Base-by-base conservation (phyloP, 1,140 invertebrate genomes). In the Drosophila pruinosa region DNA sequence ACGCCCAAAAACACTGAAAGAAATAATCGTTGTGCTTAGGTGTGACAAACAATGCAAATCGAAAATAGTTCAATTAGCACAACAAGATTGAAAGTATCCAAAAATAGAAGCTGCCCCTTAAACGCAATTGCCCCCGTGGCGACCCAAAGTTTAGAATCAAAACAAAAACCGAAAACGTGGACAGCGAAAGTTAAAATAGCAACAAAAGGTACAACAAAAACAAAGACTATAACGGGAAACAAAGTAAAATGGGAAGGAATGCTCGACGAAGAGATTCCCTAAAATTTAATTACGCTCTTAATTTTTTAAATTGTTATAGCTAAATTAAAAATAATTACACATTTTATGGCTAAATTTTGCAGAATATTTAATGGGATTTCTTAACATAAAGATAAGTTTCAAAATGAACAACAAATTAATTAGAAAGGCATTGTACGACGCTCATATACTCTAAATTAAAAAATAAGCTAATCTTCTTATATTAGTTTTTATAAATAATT, bases 91-190 rank as follows among this genome's bases (percentile, higher is more conserved):
- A 47, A 45, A 53, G 15, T 39, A 22, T 12, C 59, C 59, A 31
- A 63, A 63, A 47, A 62, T 38, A 45, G 31, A 31, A n/a, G 2
- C 7, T 19, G 8, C 12, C 52, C 26, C 58, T 22, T 22, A 10
- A 45, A 14, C 10, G 43, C 3, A 24, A 43, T 58, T 21, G 6
- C 47, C 28, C n/a, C n/a, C 22, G 24, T 10, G 12, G 7, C 15
- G 24, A 6, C 10, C 1, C 7, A 63, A 34, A 65, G 21, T n/a
- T n/a, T 4, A 61, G 62, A 83, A 85, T 80, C 80, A 83, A 83
- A 83, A 83, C 79, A 83, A 72, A 85, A 79, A 26, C 41, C 62
- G 26, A 73, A 61, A 81, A 24, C 26, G 56, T 6, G 38, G 41
- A 52, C 24, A 47, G 34, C 38, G 8, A 48, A 63, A 70, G 50